phyloP scores from a whole-genome alignment of 53 echinoderm and acorn worm genomes.

The Paracentrotus lividus region DNA sequence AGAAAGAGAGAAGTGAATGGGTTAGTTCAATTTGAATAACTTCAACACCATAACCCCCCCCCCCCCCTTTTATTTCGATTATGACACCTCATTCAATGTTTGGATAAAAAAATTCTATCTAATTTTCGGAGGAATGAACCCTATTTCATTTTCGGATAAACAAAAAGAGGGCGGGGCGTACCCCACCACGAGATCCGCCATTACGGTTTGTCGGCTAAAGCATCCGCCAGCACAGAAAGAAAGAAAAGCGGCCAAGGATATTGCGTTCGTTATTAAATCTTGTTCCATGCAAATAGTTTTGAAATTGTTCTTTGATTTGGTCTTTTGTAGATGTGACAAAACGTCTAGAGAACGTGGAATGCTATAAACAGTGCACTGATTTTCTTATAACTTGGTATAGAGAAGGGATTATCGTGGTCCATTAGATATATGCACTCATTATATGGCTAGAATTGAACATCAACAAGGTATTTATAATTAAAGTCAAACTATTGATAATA shows the following conservation, averaged over 20 bases:
- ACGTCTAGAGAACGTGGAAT: neutral
- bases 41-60: no score
- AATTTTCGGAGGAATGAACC: no score
- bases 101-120: no score
- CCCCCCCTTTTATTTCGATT: no score
- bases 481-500: no score
- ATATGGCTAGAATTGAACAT: no score
- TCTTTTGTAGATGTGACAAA: neutral
- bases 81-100: no score
- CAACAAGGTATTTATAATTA: no score
- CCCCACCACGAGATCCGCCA: neutral
- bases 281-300: conserved; percentile 29
- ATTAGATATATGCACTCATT: neutral
- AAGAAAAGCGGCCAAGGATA: neutral
- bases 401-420: neutral
- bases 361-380: neutral
- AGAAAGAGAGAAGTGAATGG: no score
- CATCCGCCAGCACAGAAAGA: neutral
- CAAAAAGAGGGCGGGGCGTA: neutral
- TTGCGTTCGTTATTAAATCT: conserved; percentile 27
- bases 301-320: neutral
- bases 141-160: neutral
- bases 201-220: neutral
- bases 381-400: neutral
- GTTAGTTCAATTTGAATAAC: no score